Percentiles rank a stretch among this genome's conserved stretches.
Evolutionary conservation across 2,888 invertebrate species (phyloP).

Genomic region (Marasmarcha lunaedactyla): DNA sequence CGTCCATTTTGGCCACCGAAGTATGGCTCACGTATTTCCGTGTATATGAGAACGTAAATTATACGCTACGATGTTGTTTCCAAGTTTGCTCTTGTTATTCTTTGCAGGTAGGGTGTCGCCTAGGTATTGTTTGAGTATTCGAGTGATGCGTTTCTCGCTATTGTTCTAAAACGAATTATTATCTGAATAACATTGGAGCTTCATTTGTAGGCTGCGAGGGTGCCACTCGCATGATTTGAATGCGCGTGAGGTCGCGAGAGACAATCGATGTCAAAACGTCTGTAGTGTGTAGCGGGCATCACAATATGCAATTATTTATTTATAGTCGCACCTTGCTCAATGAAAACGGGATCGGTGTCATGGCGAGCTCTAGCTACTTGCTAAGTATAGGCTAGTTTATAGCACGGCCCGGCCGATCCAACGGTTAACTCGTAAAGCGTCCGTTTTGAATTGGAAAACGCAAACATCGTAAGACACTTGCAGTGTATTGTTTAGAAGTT

Average conservation of each 20-base stretch:
- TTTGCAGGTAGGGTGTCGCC: background rate
- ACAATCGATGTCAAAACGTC: background rate
- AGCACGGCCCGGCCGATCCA: background rate
- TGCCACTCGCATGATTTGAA: conserved; percentile 42
- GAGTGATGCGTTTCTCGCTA: conserved; percentile 22
- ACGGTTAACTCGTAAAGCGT: background rate
- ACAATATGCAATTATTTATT: conserved; percentile 45
- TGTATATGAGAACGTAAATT: too few relatives aligned
- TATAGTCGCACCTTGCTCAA: conserved; percentile 30
- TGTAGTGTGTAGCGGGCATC: conserved; percentile 28
- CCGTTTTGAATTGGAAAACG: background rate
- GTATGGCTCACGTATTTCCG: too few relatives aligned
- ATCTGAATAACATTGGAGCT: conserved; percentile 40
- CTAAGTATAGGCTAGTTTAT: background rate
- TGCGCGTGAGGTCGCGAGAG: conserved; percentile 32
- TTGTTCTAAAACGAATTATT: conserved; percentile 36
- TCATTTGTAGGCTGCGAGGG: conserved; percentile 51
- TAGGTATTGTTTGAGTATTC: conserved; percentile 23
- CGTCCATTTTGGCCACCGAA: too few relatives aligned
- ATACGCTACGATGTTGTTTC: too few relatives aligned
- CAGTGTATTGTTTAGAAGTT: background rate
- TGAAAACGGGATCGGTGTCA: background rate
- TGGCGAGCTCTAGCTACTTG: too few relatives aligned
- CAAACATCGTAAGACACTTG: background rate
- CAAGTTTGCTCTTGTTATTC: too few relatives aligned